A percentile compares a stretch with the other conserved stretches of the same genome.
Evolutionary conservation across 1,140 invertebrate species (phyloP).

Genomic region (Drosophila nannoptera): DNA sequence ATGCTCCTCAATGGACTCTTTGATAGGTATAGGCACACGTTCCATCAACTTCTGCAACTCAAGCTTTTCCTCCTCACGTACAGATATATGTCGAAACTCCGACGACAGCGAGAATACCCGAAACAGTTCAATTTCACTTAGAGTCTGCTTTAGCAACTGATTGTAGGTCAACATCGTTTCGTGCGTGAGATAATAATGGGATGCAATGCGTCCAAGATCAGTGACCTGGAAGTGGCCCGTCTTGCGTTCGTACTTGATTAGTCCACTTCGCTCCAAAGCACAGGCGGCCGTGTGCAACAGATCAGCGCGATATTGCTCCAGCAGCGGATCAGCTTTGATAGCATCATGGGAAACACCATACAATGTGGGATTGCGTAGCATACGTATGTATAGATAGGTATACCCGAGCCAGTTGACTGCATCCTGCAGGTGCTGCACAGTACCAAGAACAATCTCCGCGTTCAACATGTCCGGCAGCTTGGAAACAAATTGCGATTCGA

Average conservation of each 20-base stretch:
- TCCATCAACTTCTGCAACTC: constrained; percentile 98
- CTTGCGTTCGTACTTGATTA: constrained; percentile 98
- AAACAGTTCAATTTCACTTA: constrained; percentile 98
- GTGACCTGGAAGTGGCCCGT: constrained; percentile 95
- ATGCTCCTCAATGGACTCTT: constrained; percentile 98
- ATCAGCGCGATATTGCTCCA: constrained; percentile 95
- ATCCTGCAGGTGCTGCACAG: constrained; percentile 96
- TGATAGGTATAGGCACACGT: constrained; percentile 98
- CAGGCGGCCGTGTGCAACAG: constrained; percentile 97
- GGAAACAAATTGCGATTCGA: constrained; percentile 90
- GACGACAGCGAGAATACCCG: constrained; percentile 98
- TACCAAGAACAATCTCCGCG: constrained; percentile 98
- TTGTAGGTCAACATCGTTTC: constrained; percentile 99
- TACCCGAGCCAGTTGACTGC: constrained; percentile 98
- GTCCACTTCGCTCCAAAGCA: constrained; percentile 93
- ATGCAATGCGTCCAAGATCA: constrained; percentile 97
- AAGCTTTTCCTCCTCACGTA: constrained; percentile 98
- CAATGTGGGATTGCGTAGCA: constrained; percentile 90
- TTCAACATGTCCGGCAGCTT: constrained; percentile 98
- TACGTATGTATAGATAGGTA: constrained; percentile 97
- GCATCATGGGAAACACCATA: constrained; percentile 94
- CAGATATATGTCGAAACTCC: constrained; percentile 95
- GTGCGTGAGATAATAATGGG: constrained; percentile 98
- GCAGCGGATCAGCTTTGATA: constrained; percentile 87
- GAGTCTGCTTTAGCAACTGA: constrained; percentile 96